Conservation (phyloP, 2,113 vertebrate species). For the Chrysemys picta region DNA sequence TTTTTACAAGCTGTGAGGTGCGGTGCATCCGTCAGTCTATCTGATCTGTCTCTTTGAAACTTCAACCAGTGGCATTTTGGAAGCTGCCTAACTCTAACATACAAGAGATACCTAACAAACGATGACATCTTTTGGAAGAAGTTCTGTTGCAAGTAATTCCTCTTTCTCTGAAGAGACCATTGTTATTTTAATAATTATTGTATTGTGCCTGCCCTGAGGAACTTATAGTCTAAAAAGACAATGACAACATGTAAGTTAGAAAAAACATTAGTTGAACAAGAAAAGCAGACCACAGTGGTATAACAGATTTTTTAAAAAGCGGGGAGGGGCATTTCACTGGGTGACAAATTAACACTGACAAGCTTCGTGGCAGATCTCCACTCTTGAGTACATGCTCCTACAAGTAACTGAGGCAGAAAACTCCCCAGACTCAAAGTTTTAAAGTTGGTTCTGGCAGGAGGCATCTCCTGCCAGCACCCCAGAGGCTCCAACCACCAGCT, state of each 20-base stretch:
- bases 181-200: neutral
- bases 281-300: fast-evolving
- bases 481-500: neutral
- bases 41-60: neutral
- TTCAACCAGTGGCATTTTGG: fast-evolving
- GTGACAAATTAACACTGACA: neutral
- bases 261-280: neutral
- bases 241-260: fast-evolving
- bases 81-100: too few relatives aligned
- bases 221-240: neutral
- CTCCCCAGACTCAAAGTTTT: fast-evolving
- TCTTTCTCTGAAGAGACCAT: neutral
- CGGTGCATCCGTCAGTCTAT: fast-evolving
- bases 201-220: neutral
- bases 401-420: fast-evolving
- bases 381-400: neutral
- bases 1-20: neutral
- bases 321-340: neutral
- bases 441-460: fast-evolving
- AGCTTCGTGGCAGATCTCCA: neutral
- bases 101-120: fast-evolving
- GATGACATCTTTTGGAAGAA: neutral
- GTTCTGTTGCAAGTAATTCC: neutral
- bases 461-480: fast-evolving
- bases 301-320: neutral